These are phyloP conservation scores for Ochropacha duplaris DNA, from an alignment of 2,888 invertebrate genomes.

Conservation along the genomic window DNA sequence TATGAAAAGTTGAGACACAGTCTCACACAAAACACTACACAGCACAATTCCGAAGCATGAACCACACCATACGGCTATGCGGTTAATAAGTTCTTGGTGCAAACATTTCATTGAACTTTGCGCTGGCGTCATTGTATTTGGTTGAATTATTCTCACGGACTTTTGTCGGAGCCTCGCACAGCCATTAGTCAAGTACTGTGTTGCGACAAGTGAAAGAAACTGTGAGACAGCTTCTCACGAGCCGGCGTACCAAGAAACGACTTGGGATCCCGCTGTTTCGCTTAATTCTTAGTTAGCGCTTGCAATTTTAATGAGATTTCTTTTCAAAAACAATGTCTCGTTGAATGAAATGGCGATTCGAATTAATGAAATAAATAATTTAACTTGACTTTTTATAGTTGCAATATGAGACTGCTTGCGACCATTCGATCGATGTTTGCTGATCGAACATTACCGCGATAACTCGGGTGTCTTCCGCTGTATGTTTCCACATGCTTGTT, in stretches of 20 bases:
- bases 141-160: constrained; percentile 52
- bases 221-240: constrained; percentile 65
- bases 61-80: constrained; percentile 11
- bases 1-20: not conserved
- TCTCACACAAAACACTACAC: not conserved
- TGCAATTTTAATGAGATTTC: constrained; percentile 51
- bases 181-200: constrained; percentile 54
- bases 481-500: constrained; percentile 46
- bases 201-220: constrained; percentile 58
- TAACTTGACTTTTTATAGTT: constrained; percentile 17
- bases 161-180: constrained; percentile 40
- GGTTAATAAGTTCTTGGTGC: constrained; percentile 27
- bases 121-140: constrained; percentile 34
- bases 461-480: constrained; percentile 37
- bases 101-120: constrained; percentile 43
- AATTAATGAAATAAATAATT: constrained; percentile 12
- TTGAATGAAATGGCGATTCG: not conserved
- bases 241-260: constrained; percentile 46
- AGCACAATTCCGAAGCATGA: constrained; percentile 10
- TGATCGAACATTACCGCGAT: constrained; percentile 18
- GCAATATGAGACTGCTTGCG: constrained; percentile 8
- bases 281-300: constrained; percentile 40
- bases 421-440: constrained; percentile 12
- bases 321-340: constrained; percentile 20
- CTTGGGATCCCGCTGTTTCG: constrained; percentile 54